These are phyloP conservation scores for Hemiprocne comata DNA, from an alignment of 2,113 vertebrate genomes.

Conservation along the genomic window DNA sequence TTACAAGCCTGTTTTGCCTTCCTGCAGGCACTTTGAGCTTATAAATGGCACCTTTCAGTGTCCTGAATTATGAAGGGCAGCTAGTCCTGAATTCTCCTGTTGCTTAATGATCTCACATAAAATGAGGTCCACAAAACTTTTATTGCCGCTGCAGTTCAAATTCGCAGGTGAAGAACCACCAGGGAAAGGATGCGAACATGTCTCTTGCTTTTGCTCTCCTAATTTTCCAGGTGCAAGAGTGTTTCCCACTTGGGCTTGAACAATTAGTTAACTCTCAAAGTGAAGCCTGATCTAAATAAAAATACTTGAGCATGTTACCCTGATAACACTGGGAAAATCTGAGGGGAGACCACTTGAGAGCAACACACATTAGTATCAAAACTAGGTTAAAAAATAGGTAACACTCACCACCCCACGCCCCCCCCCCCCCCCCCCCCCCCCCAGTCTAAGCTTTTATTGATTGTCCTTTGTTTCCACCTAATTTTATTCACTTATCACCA, in stretches of 20 bases:
- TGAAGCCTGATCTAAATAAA: constrained; percentile 11
- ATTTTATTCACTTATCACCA: neutral
- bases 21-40: constrained; percentile 70
- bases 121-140: constrained; percentile 75
- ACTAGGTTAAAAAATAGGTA: neutral
- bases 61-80: constrained; percentile 76
- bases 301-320: neutral
- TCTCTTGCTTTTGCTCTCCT: constrained; percentile 51
- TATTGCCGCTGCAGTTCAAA: constrained; percentile 61
- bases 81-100: constrained; percentile 75
- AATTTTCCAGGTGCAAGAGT: constrained; percentile 65
- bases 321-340: neutral
- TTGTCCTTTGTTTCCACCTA: neutral
- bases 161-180: constrained; percentile 72
- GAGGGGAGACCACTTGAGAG: neutral
- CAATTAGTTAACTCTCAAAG: constrained; percentile 53
- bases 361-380: neutral
- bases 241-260: constrained; percentile 47
- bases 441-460: neutral
- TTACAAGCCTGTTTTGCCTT: constrained; percentile 79
- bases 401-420: too few relatives aligned
- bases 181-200: constrained; percentile 68
- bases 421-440: too few relatives aligned
- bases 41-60: constrained; percentile 78
- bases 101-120: constrained; percentile 79